Evolutionary conservation across 2,797 vertebrate genomes (phyloP), one percentile per base, ranked within the genome.

Genomic region (Acanthis flammea): DNA sequence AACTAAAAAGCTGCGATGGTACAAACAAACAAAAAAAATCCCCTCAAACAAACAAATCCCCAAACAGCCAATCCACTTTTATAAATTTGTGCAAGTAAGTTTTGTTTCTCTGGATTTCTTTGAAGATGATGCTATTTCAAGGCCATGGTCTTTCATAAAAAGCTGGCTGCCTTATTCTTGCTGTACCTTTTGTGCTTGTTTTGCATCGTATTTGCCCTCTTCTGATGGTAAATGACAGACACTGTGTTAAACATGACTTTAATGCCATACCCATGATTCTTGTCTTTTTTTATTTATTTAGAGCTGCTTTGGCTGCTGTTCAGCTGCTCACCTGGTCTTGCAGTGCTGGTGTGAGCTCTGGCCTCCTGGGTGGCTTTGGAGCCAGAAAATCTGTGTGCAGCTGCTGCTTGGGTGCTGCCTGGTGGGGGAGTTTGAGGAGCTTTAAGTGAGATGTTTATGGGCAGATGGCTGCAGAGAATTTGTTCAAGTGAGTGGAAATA

Each of bases 261-360:
- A 37, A 19, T 47, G 50, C 39, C 24, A 74, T 42, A 25, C 54
- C 7, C 3, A 2, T 44, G 31, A 37, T 76, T 48, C 44, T 85
- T 72, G 50, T 71, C 23, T 23, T 31, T 28, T 35, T 73, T 53
- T 3, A 21, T 57, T 90, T 73, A 30, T 88, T 76, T 10, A 21
- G 79, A 84, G 62, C 58, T 81, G 22, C 68, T 89, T 33, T 81
- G 78, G 62, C 79, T 86, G 60, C 51, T 47, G 18, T 39, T 57
- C 76, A 63, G 60, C 48, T n/a, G 28, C 45, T 91, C 55, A 94
- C 89, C 79, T 95, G 70, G 58, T 55, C 27, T 51, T 0, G 0
- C 31, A 25, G 73, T 1, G 1, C 37, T 88, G 48, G 30, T 92
- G 62, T 1, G 3, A 90, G 44, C 76, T 35, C 7, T 0, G 0